Conservation (phyloP, 2,797 vertebrate genomes). For the Xyrichtys novacula region DNA sequence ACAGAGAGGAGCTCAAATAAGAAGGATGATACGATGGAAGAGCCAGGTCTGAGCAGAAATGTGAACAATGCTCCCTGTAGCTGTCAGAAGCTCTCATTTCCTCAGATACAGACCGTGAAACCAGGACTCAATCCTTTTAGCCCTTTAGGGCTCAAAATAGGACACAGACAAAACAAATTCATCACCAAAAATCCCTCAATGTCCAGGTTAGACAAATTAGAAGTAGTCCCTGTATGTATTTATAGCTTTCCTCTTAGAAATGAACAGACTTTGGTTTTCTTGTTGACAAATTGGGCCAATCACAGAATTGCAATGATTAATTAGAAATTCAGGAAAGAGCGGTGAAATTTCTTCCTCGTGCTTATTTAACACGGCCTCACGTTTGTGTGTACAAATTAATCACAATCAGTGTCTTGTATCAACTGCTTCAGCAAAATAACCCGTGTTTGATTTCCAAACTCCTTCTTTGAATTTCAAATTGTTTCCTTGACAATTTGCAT, state of each 20-base stretch:
- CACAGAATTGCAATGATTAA: constrained; percentile 51
- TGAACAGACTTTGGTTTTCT: constrained; percentile 29
- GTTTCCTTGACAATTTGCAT: constrained; percentile 64
- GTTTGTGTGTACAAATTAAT: constrained; percentile 67
- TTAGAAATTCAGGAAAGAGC: constrained; percentile 50
- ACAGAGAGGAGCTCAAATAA: constrained; percentile 49
- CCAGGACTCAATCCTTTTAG: constrained; percentile 28
- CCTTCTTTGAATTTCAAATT: constrained; percentile 70
- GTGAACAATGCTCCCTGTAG: constrained; percentile 49
- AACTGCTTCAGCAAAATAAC: constrained; percentile 43
- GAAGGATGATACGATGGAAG: constrained; percentile 44
- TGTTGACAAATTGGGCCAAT: constrained; percentile 45
- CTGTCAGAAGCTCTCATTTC: constrained; percentile 54
- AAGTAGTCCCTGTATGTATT: constrained; percentile 42
- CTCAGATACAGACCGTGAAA: constrained; percentile 41
- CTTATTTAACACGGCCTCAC: constrained; percentile 53
- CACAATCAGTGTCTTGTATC: constrained; percentile 74
- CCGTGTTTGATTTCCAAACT: constrained; percentile 58
- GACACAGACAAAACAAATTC: constrained; percentile 35
- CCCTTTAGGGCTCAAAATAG: constrained; percentile 37
- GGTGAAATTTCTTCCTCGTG: constrained; percentile 31
- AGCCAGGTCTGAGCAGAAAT: constrained; percentile 50
- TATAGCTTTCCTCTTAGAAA: constrained; percentile 27
- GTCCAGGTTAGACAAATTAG: constrained; percentile 56
- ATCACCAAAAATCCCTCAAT: constrained; percentile 40